Evolutionary conservation across 2,113 vertebrate species (phyloP), one percentile per base, ranked within the genome.

Genomic region (Eublepharis macularius): DNA sequence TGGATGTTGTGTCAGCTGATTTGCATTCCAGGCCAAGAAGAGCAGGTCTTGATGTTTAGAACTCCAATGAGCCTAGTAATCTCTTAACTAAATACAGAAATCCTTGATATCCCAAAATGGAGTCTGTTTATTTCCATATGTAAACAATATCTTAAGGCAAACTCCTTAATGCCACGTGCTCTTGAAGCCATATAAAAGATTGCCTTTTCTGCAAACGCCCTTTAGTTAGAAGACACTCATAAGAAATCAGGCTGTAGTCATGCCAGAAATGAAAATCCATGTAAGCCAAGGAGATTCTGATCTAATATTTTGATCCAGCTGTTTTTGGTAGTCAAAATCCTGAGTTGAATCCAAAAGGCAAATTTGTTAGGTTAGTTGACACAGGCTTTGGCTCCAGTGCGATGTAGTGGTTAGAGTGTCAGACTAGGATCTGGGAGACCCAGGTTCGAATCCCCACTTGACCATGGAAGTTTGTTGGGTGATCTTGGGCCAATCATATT

Each of bases 41-140:
- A 13, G 2, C 6, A 6, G 43, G 16, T 41, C 2, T 83, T 60
- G 76, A 60, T 75, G 63, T 41, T 87, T 81, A 80, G 90, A 84
- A 66, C 81, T 6, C 2, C 0, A 0, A 41, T 34, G 84, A 60
- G 92, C 90, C 90, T 91, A 93, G 90, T 89, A 91, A 88, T 81
- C 26, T 69, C n/a, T 86, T 89, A 84, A 73, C 90, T 91, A 94
- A 95, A 93, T 69, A 94, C 93, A 88, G 86, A 84, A 39, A n/a
- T 11, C 80, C 41, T 83, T 68, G 3, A 2, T 89, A 49, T 86
- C 54, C 91, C 91, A 88, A 4, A 6, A 6, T 63, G 88, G 85
- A 86, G 68, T 83, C 88, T 92, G 86, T 91, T 91, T 85, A 70
- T 72, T 21, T 0, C 6, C 87, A 91, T 89, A 87, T 84, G 90